phyloP scores from a whole-genome alignment of 2,113 vertebrate species.

The Pavo muticus region DNA sequence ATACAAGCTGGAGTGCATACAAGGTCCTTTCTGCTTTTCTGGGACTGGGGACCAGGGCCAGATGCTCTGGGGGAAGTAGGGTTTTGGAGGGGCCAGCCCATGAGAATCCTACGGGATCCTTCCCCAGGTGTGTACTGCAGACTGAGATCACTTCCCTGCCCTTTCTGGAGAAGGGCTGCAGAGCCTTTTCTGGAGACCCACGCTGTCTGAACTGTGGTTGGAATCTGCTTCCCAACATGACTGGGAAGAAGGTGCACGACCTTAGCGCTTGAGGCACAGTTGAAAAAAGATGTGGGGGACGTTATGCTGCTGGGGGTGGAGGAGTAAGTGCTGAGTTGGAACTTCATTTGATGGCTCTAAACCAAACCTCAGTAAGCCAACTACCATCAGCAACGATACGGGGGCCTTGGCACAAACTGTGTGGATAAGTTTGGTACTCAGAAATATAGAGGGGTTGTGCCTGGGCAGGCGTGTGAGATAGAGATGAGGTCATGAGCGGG shows the following conservation, averaged over 20 bases:
- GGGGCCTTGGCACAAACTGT: not conserved
- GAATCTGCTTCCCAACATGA: not conserved
- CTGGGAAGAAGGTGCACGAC: not conserved
- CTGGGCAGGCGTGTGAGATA: not conserved
- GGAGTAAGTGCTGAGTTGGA: not conserved
- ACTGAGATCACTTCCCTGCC: not conserved
- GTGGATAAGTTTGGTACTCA: not conserved
- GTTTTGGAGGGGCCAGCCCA: not conserved
- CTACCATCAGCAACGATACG: fast-evolving
- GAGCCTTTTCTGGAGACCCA: not conserved
- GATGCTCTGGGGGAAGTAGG: not conserved
- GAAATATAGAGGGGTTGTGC: not conserved
- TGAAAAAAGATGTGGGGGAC: fast-evolving
- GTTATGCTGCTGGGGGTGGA: not conserved
- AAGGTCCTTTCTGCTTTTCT: not conserved
- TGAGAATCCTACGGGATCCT: not conserved
- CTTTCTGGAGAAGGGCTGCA: not conserved
- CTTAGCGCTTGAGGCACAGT: not conserved
- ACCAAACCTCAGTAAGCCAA: not conserved
- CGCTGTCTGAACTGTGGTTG: fast-evolving
- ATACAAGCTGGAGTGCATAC: not conserved
- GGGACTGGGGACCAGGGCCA: not conserved
- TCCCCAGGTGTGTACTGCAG: not conserved
- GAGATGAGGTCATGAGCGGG: not conserved
- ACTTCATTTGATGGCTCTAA: not conserved